Evolutionary conservation across 37 sponge, comb jelly and placozoan genomes (phyloP), one percentile per base, ranked within the genome.

Genomic region (Ephydatia muelleri): DNA sequence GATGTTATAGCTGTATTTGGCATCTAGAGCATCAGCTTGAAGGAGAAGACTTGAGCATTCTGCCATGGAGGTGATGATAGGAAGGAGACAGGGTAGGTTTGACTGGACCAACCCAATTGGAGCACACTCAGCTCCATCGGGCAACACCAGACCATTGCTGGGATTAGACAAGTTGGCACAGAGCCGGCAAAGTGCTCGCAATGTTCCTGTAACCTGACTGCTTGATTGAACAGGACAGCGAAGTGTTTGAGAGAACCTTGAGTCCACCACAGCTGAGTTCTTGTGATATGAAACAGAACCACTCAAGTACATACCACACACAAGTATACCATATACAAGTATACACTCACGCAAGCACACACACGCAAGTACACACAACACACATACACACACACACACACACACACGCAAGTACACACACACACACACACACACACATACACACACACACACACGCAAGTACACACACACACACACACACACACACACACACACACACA

Each of bases 141-240:
- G 66, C 33, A 86, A 68, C 5, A 87, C 83, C 12, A 93, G 88
- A 2, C 86, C 89, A n/a, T 85, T 85, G 68, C 49, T 57, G 3
- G 91, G 85, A 67, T 83, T 71, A 14, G 49, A 27, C 70, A 84
- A 75, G 75, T 83, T 82, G 33, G n/a, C 12, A 73, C 94, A 93
- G 65, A 93, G 72, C 4, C 89, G 72, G 57, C 94, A 93, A 40
- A 93, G 48, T 36, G 85, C 94, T 5, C 57, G 49, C 26, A 92
- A 29, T n/a, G 92, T 4, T 6, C 80, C 80, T 0, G 25, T 72
- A 33, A 78, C 16, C 26, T 70, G 34, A 70, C 5, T 11, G 38
- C 35, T 68, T 6, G 43, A 43, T 43, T 3, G 43, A 43, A 3
- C 6, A 6, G 43, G 43, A 43, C 43, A 43, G 43, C 43, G 43